A percentile compares a stretch with the other conserved stretches of the same genome.
Evolutionary conservation across 1,140 invertebrate species (phyloP).

Genomic region (Drosophila guanche): DNA sequence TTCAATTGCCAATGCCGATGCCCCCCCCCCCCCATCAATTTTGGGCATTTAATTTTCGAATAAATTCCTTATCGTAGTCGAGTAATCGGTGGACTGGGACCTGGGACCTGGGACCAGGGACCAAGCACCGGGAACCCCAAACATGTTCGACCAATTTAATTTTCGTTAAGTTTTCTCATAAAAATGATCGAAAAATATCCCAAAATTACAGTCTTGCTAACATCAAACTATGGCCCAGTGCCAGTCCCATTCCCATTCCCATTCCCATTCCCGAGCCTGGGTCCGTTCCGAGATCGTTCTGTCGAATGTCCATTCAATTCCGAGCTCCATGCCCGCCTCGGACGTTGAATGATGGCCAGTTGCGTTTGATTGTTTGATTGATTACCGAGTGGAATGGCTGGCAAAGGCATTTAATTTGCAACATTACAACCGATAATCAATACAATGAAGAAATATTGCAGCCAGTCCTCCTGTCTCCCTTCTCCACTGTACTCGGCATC

Average conservation of each 20-base stretch:
- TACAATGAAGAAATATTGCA: conserved; percentile 80
- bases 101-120: not conserved
- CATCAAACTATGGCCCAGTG: conserved; percentile 35
- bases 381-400: conserved; percentile 40
- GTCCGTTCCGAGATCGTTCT: conserved; percentile 2
- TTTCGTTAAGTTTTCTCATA: conserved; percentile 82
- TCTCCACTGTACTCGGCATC: not conserved
- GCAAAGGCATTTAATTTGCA: conserved; percentile 78
- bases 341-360: conserved; percentile 61
- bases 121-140: not conserved
- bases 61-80: conserved; percentile 75
- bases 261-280: conserved; percentile 8
- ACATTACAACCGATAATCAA: conserved; percentile 82
- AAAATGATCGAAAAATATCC: conserved; percentile 68
- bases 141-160: conserved; percentile 76
- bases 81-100: conserved; percentile 46
- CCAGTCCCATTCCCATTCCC: conserved; percentile 6
- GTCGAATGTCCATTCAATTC: conserved; percentile 23
- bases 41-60: conserved; percentile 74
- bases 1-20: conserved; percentile 14
- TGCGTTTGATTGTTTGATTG: conserved; percentile 79
- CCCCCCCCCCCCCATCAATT: conserved; percentile 56
- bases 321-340: not conserved
- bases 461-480: conserved; percentile 2
- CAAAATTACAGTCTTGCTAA: conserved; percentile 71